Base-by-base conservation (phyloP, 2,888 invertebrate species). In the Panorpa germanica region DNA sequence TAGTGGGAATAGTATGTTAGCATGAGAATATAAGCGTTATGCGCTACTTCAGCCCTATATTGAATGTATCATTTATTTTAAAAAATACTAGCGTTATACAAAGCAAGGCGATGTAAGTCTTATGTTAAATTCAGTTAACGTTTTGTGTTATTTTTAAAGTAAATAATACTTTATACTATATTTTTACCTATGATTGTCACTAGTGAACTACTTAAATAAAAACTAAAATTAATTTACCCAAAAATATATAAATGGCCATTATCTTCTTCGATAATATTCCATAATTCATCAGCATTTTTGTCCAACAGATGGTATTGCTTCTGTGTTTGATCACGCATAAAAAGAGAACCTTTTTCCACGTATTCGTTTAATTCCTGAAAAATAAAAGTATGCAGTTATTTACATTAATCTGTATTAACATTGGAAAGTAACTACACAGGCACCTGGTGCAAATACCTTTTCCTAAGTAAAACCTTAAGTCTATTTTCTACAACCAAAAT, bases 201-300 rank as follows among this genome's bases (percentile, higher is more conserved):
- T n/a, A 11, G 17, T 21, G 5, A 4, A 22, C 8, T 24, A 23
- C 23, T 25, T 32, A 20, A 35, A 39, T 26, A 19, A 25, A n/a
- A 33, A 10, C 30, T 31, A 21, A 24, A 36, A 25, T 10, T 18
- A 25, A 43, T 70, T 65, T 58, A 91, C 91, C 93, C 93, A 61
- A 93, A 95, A 45, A 95, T 81, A 52, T 98, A 96, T 41, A 98
- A 67, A 53, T 96, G 91, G 22, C 91, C 95, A 46, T 85, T 90
- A 41, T 76, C 71, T 45, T 85, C 78, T 5, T 83, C 83, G 45
- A 98, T 73, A 17, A 93, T 64, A 41, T 74, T 71, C 93, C 96
- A 98, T 25, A 95, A 59, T 50, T 86, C 75, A 32, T 86, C 82
- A 33, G 73, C 66, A 47, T 86, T 78, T 35, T 85, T 60, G 45